Conservation (phyloP, 2,797 vertebrate species). For the Limnodromus scolopaceus region DNA sequence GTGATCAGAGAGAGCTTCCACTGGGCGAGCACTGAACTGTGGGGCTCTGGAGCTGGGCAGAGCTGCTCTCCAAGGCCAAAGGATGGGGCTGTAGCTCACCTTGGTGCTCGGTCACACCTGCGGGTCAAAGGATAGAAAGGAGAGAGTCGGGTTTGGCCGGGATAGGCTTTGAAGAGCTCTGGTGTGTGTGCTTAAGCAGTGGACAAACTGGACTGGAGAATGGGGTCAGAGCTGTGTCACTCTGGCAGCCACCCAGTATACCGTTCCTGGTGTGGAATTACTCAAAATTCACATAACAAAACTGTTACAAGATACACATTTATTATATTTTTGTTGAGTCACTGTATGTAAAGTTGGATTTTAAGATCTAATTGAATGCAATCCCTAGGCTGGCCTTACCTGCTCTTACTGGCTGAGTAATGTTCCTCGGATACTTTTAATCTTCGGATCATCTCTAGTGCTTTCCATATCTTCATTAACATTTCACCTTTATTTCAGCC, state of each 20-base stretch:
- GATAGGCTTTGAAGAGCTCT: not conserved
- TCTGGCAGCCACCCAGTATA: not conserved
- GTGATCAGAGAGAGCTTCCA: fast-evolving
- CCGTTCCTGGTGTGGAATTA: not conserved
- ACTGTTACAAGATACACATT: not conserved
- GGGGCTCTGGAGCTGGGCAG: not conserved
- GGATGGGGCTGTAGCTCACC: not conserved
- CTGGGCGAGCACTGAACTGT: fast-evolving
- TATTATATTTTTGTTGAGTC: not conserved
- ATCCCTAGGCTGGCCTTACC: not conserved
- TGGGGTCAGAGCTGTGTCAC: not conserved
- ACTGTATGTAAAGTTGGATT: not conserved
- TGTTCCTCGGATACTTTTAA: not conserved
- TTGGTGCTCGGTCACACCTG: fast-evolving
- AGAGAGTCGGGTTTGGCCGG: not conserved
- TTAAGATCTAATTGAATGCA: not conserved
- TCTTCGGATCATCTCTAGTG: not conserved
- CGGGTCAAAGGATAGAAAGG: fast-evolving
- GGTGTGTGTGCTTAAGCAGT: not conserved
- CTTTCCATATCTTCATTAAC: conserved; percentile 15
- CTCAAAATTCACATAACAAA: not conserved
- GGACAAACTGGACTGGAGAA: not conserved
- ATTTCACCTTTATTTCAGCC: not conserved
- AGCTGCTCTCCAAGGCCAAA: not conserved
- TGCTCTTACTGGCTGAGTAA: not conserved